phyloP scores from a whole-genome alignment of 2,113 vertebrate genomes.

The Amazona vittata region DNA sequence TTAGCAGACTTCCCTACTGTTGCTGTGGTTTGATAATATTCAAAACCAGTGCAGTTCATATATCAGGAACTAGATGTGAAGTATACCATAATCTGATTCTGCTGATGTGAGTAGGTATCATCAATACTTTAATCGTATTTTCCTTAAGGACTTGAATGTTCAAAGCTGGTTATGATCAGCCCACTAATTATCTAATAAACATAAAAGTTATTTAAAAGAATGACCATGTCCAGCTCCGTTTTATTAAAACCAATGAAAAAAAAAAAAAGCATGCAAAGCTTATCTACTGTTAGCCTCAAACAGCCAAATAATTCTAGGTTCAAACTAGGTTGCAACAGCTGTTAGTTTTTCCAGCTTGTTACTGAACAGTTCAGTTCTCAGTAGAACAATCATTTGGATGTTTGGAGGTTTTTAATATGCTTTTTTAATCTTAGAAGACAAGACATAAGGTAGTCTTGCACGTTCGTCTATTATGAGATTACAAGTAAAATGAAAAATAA shows the following conservation, averaged over 20 bases:
- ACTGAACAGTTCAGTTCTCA: background rate
- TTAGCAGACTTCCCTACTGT: background rate
- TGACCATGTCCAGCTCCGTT: background rate
- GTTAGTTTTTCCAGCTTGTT: background rate
- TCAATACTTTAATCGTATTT: background rate
- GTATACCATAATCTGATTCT: background rate
- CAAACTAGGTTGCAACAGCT: background rate
- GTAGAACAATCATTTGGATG: background rate
- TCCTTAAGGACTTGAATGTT: background rate
- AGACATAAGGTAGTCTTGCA: background rate
- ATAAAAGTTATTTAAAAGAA: background rate
- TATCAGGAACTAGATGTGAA: background rate
- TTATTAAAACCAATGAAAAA: background rate
- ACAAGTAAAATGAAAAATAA: background rate
- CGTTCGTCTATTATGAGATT: background rate
- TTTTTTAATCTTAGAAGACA: background rate
- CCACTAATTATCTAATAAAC: background rate
- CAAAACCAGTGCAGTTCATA: background rate
- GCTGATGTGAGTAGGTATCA: background rate
- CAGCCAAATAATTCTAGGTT: background rate
- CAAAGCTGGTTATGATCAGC: background rate
- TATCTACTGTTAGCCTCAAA: background rate
- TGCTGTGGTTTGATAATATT: background rate
- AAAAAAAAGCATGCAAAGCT: background rate
- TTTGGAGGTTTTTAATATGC: background rate